Evolutionary conservation across 2,113 vertebrate genomes (phyloP).

Genomic region (Melozone crissalis): DNA sequence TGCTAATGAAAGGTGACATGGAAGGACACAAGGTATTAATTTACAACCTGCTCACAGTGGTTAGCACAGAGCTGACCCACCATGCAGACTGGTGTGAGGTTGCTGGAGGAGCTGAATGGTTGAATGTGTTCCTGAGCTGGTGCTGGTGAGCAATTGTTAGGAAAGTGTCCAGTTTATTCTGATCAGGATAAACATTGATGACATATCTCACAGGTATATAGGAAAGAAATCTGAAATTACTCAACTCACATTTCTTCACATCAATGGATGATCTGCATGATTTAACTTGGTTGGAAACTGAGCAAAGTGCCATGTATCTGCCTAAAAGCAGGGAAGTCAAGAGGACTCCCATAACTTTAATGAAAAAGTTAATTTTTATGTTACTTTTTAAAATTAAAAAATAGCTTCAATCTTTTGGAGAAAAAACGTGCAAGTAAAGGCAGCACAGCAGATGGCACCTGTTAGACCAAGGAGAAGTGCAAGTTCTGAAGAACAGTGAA

Average conservation of each 20-base stretch:
- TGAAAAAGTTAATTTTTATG: background rate
- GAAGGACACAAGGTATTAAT: background rate
- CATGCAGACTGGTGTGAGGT: background rate
- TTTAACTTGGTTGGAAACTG: background rate
- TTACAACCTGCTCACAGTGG: background rate
- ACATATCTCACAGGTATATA: background rate
- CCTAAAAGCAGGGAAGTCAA: background rate
- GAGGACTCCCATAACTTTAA: background rate
- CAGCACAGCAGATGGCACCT: background rate
- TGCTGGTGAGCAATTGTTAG: background rate
- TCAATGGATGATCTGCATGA: background rate
- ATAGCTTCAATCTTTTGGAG: background rate
- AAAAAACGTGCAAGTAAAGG: background rate
- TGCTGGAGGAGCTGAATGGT: background rate
- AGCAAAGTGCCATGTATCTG: background rate
- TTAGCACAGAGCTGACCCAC: background rate
- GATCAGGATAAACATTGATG: background rate
- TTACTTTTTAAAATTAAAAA: background rate
- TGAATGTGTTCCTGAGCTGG: background rate
- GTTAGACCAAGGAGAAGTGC: background rate
- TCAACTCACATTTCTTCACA: background rate
- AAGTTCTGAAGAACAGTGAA: background rate
- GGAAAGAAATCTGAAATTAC: background rate
- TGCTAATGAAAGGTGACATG: background rate
- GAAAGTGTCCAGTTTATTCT: background rate